phyloP scores from a whole-genome alignment of 2,888 invertebrate genomes.

The Myopa testacea region DNA sequence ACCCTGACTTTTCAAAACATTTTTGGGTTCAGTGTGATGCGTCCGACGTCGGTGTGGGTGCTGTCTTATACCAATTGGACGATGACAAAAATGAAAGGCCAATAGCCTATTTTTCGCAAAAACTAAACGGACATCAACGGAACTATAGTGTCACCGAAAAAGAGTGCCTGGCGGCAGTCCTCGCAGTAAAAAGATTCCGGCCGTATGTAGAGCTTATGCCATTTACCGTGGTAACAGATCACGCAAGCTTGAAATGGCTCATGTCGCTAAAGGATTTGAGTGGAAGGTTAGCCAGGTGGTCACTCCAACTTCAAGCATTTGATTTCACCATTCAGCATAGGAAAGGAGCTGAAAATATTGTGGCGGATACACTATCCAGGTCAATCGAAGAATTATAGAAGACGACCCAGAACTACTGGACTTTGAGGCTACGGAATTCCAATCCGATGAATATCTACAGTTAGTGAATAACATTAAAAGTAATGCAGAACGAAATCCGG shows the following conservation, averaged over 20 bases:
- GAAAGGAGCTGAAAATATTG: neutral
- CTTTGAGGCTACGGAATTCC: neutral
- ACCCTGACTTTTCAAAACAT: constrained; percentile 7
- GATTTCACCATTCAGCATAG: neutral
- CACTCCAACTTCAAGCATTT: neutral
- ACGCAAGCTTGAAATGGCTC: neutral
- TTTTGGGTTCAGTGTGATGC: constrained; percentile 34
- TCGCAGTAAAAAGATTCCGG: too few relatives aligned
- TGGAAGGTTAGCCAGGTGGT: neutral
- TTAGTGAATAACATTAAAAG: constrained; percentile 2
- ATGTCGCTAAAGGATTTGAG: neutral
- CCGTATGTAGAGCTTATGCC: too few relatives aligned
- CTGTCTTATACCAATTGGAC: too few relatives aligned
- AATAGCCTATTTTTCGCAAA: too few relatives aligned
- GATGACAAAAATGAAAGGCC: too few relatives aligned
- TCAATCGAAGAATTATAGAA: neutral
- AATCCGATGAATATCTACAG: constrained; percentile 7
- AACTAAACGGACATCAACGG: too few relatives aligned
- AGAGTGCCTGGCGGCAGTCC: too few relatives aligned
- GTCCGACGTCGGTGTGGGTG: neutral
- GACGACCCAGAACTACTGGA: too few relatives aligned
- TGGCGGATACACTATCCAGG: neutral
- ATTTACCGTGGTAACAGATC: neutral
- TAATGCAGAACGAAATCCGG: constrained; percentile 28
- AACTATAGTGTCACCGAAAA: too few relatives aligned